These are phyloP conservation scores for Apteryx owenii DNA, from an alignment of 2,113 vertebrate species.

Conservation along the genomic window DNA sequence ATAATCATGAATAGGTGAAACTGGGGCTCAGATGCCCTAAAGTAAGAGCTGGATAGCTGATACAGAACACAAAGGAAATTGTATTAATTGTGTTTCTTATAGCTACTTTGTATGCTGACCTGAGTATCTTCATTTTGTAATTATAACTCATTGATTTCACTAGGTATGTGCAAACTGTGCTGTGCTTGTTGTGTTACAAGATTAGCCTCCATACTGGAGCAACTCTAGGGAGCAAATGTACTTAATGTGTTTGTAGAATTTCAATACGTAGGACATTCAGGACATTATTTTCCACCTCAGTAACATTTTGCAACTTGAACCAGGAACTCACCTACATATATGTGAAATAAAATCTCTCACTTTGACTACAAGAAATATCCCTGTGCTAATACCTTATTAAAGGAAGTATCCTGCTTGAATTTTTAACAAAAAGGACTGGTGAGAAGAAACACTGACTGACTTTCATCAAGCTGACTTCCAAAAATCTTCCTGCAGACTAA, in stretches of 20 bases:
- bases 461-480: slow-evolving; percentile 19
- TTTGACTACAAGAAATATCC: not conserved
- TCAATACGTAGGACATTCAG: not conserved
- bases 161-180: accelerated
- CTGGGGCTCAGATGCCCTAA: not conserved
- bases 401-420: not conserved
- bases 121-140: not conserved
- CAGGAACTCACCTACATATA: not conserved
- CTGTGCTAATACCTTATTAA: slow-evolving; percentile 9
- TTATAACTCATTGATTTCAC: not conserved
- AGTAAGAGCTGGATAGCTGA: accelerated
- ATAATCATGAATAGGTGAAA: accelerated
- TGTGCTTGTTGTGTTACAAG: not conserved
- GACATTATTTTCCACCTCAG: not conserved
- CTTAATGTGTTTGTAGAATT: slow-evolving; percentile 11
- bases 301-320: not conserved
- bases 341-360: not conserved
- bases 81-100: accelerated
- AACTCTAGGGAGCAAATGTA: not conserved
- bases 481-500: not conserved
- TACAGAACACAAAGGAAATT: not conserved
- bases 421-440: not conserved
- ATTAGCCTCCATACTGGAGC: not conserved
- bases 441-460: not conserved
- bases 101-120: not conserved